Base-by-base conservation (phyloP, 2,797 vertebrate genomes). In the Anisognathus igniventris region DNA sequence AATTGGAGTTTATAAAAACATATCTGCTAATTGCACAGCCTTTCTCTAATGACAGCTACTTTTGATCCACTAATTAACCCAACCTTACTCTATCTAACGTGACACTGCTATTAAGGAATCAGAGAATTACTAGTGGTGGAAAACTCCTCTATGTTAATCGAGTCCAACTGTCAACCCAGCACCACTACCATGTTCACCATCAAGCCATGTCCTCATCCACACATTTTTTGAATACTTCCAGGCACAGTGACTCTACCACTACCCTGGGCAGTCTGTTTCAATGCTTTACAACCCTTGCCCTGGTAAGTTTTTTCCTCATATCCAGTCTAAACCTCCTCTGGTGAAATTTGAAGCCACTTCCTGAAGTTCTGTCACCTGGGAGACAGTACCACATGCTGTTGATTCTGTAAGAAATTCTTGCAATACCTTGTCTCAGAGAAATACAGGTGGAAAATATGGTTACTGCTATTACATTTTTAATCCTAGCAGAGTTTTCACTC, bases 181-280 rank as follows among this genome's bases (percentile, higher is more conserved):
- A 30, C 2, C 28, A 33, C 17, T 24, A 30, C 37, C 21, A 23
- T 6, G 25, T 33, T 58, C 51, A 77, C 21, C 25, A 35, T 17
- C 39, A 40, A 40, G 22, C 25, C 39, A 10, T 15, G 5, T 10
- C n/a, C 18, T 57, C 22, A 45, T 20, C n/a, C 56, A 75, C 17
- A 8, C 0, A 1, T 39, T 50, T 48, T 73, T 76, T 39, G 5
- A 30, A 37, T 0, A 1, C 8, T 62, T 48, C 9, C 28, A 57
- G 42, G 16, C 3, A 28, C 2, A 4, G 31, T 44, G 37, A 75
- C 5, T 2, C 35, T 8, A 64, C 23, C 17, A 62, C 30, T 68
- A 15, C 14, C 14, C 12, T 62, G 14, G 4, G 7, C 4, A 68
- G 15, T 70, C 20, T 57, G 20, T 30, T 51, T 9, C 57, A 33